Base-by-base conservation (phyloP, 1,140 invertebrate genomes). In the Trichomalopsis sarcophagae region DNA sequence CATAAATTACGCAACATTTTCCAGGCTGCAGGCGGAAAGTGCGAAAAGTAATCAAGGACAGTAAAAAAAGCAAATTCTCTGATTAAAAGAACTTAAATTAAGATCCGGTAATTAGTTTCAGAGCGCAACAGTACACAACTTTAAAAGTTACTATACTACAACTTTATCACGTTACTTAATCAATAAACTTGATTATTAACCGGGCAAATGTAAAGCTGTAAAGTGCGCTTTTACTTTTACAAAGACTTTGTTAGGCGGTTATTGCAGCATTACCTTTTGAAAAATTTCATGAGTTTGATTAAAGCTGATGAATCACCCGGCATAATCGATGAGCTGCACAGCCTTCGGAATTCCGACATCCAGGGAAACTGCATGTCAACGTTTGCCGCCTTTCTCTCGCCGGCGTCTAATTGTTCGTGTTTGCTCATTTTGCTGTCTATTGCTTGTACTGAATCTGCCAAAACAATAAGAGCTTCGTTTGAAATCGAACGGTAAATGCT, bases 211-310 rank as follows among this genome's bases (percentile, higher is more conserved):
- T 44, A 44, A 9, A 44, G 9, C 40, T 44, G 40, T 44, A 44
- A 44, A 44, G 40, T 44, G 40, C 40, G 10, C 40, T 44, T 44
- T 44, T 44, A 44, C 40, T 9, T 10, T 44, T 44, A 44, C 40
- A 1, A 7, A 44, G 10, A 44, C 40, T 9, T 44, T 9, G 10
- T 44, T 11, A 44, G 9, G 7, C 6, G 7, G 40, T 44, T 36
- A 44, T 44, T 44, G 6, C 55, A n/a, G 6, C 55, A n/a, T 86
- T 88, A 88, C 87, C 86, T 87, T 30, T 84, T 85, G 36, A 87
- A 88, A 62, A 86, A 86, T 62, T 9, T 78, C 40, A 88, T 88
- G 47, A 87, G 76, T 27, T 75, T 74, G 33, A 83, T 87, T 40
- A 88, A 68, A 17, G 82, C 75, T 55, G 47, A 66, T 17, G 78